Percentiles rank a stretch among this genome's conserved stretches.
These are phyloP conservation scores for Ceratotherium simum DNA, from an alignment of 2,113 vertebrate species.

Conservation along the genomic window DNA sequence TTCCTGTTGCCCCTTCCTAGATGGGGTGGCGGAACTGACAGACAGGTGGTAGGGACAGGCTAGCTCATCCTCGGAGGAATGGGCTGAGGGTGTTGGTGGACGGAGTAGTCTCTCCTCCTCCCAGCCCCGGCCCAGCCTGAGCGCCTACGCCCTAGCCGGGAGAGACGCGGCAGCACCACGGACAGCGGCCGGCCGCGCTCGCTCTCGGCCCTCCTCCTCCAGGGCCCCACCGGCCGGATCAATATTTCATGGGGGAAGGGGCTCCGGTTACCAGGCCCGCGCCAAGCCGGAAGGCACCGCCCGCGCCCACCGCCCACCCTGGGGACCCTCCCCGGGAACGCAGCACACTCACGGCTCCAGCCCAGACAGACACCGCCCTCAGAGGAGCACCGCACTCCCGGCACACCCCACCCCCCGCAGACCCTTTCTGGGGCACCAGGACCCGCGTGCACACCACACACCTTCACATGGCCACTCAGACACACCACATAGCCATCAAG, in stretches of 20 bases:
- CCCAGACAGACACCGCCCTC: neutral
- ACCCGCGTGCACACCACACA: neutral
- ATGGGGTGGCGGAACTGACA: neutral
- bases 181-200: conserved; percentile 53
- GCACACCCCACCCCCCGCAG: rapidly evolving
- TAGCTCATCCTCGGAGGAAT: neutral
- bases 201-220: neutral
- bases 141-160: neutral
- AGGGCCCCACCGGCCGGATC: conserved; percentile 23
- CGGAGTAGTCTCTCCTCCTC: neutral
- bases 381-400: rapidly evolving
- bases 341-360: neutral
- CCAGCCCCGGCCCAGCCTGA: neutral
- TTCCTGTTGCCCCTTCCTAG: neutral
- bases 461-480: neutral
- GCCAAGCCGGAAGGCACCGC: conserved; percentile 67
- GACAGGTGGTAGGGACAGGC: neutral
- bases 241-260: conserved; percentile 77
- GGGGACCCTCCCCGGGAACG: conserved; percentile 38
- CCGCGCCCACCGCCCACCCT: neutral
- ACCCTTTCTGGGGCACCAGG: neutral
- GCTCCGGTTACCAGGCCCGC: conserved; percentile 60
- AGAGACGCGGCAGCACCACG: conserved; percentile 67
- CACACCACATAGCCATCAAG: neutral
- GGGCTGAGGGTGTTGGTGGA: neutral